Conservation (phyloP, 2,888 invertebrate genomes). For the Diaperis boleti region DNA sequence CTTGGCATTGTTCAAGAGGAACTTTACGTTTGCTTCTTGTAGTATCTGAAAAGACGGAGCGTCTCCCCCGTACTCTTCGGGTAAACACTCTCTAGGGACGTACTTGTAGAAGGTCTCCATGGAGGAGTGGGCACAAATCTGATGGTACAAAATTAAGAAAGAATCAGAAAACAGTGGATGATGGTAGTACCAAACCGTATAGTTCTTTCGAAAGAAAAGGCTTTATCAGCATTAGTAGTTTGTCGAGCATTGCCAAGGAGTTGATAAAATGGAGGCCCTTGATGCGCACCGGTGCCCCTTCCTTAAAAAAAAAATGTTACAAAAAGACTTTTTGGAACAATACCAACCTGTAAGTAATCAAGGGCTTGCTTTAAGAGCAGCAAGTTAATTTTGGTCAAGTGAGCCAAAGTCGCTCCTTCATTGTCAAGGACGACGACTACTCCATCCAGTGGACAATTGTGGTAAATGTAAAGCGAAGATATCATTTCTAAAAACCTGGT, state of each 20-base stretch:
- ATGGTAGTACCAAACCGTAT: constrained; percentile 3
- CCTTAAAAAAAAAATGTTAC: too few species aligned
- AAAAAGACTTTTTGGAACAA: too few species aligned
- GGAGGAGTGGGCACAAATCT: background rate
- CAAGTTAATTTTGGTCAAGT: background rate
- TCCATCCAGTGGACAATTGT: background rate
- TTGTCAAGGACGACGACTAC: background rate
- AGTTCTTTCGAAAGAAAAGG: constrained; percentile 1
- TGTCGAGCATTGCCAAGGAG: background rate
- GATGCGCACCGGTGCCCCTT: background rate
- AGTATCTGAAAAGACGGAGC: background rate
- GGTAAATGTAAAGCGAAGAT: background rate
- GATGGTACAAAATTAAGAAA: background rate
- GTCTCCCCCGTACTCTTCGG: constrained; percentile 3
- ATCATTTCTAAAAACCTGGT: background rate
- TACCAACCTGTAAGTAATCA: constrained; percentile 7
- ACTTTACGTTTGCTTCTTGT: background rate
- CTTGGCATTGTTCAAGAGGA: background rate
- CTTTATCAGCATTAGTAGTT: background rate
- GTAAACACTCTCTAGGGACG: constrained; percentile 9
- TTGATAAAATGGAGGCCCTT: constrained; percentile 3
- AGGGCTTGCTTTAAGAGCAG: background rate
- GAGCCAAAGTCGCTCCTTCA: background rate
- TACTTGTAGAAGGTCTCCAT: constrained; percentile 6
- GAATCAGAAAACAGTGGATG: background rate